Evolutionary conservation across 2,113 vertebrate species (phyloP).

Genomic region (Hemiprocne comata): DNA sequence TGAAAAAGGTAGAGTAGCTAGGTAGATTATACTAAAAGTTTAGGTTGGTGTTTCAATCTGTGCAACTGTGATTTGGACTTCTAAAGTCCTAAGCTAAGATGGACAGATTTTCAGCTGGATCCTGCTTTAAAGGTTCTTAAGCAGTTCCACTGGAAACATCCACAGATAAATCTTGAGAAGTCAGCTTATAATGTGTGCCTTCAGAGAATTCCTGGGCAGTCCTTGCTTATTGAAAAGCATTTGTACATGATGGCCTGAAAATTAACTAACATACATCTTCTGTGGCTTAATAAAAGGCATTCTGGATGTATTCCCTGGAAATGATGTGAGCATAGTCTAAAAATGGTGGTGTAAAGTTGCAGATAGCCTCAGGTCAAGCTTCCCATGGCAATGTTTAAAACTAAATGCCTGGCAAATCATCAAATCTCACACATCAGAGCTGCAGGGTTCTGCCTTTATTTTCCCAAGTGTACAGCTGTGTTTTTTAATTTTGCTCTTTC

Average conservation of each 20-base stretch:
- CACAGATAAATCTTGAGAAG: background rate
- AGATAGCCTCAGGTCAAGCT: background rate
- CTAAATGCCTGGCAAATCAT: background rate
- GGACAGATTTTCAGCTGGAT: background rate
- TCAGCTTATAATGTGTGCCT: background rate
- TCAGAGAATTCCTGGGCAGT: background rate
- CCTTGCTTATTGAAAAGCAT: background rate
- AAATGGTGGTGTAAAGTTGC: background rate
- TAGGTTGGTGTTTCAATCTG: background rate
- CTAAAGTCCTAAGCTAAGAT: background rate
- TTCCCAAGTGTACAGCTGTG: background rate
- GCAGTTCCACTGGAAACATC: background rate
- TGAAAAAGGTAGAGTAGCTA: background rate
- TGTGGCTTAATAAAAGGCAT: background rate
- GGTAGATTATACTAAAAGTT: background rate
- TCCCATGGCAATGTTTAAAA: background rate
- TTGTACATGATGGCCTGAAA: background rate
- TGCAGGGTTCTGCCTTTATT: background rate
- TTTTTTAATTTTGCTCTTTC: background rate
- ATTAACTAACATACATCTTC: background rate
- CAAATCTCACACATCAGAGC: background rate
- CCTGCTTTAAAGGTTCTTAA: background rate
- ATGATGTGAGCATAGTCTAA: background rate
- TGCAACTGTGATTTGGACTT: background rate
- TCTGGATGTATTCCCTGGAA: background rate